These are phyloP conservation scores for Amblyjoppa fuscipennis DNA, from an alignment of 2,888 invertebrate genomes.

Conservation along the genomic window DNA sequence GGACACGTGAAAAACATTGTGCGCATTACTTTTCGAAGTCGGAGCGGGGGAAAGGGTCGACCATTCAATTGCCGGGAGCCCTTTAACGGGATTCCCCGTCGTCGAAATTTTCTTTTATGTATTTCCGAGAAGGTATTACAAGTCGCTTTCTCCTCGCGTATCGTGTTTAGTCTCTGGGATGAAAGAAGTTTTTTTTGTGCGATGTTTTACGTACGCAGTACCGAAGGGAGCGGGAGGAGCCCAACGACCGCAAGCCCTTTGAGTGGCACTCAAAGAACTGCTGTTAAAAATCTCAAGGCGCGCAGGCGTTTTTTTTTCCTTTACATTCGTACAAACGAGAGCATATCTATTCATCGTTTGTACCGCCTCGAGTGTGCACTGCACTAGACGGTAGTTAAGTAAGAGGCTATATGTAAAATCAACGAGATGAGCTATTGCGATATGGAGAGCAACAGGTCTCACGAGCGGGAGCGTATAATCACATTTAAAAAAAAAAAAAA, in stretches of 20 bases:
- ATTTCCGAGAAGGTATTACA: background rate
- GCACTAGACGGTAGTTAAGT: conserved; percentile 6
- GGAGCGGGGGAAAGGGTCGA: background rate
- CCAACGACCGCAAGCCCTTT: conserved; percentile 6
- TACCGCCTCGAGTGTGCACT: conserved; percentile 5
- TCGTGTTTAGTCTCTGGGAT: background rate
- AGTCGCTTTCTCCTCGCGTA: conserved; percentile 18
- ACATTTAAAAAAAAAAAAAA: background rate
- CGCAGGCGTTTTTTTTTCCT: background rate
- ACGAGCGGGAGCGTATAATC: conserved; percentile 8
- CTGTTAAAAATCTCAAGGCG: conserved; percentile 21
- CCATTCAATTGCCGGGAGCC: conserved; percentile 2
- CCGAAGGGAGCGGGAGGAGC: background rate
- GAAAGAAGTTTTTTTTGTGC: conserved; percentile 21
- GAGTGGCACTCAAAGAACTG: conserved; percentile 5
- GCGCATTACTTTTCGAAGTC: background rate
- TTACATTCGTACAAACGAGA: conserved; percentile 3
- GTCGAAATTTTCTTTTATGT: background rate
- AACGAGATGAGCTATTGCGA: conserved; percentile 44
- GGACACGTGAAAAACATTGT: background rate
- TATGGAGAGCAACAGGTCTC: conserved; percentile 31
- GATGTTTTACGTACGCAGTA: conserved; percentile 10
- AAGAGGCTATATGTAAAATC: conserved; percentile 17
- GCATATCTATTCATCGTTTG: conserved; percentile 35
- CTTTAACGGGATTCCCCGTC: conserved; percentile 4